Conservation (phyloP, 2,113 vertebrate genomes). For the Oreochromis aureus region DNA sequence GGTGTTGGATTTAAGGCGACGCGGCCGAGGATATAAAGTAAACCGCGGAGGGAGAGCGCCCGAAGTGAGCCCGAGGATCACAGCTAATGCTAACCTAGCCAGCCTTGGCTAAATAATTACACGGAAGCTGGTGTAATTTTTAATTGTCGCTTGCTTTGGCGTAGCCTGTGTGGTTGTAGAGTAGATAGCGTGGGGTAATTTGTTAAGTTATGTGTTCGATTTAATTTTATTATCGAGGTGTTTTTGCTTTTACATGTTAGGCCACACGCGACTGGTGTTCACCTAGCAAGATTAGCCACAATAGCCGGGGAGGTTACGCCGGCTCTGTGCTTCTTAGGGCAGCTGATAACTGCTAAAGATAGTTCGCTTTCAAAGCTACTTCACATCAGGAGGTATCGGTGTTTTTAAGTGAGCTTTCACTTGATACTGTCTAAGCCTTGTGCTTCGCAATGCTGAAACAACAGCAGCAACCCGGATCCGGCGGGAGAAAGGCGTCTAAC, state of each 20-base stretch:
- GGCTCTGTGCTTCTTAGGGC: conserved; percentile 18
- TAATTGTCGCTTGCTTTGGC: conserved; percentile 20
- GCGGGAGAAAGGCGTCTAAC: conserved; percentile 73
- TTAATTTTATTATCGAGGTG: not conserved
- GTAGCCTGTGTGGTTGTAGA: not conserved
- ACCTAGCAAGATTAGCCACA: conserved; percentile 44
- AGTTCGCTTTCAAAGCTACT: conserved; percentile 10
- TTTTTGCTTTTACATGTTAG: conserved; percentile 39
- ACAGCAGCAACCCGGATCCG: conserved; percentile 66
- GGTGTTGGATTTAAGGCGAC: conserved; percentile 29
- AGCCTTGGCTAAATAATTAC: conserved; percentile 42
- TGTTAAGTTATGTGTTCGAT: not conserved
- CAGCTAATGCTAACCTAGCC: conserved; percentile 63
- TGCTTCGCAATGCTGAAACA: conserved; percentile 73
- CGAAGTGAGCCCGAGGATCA: conserved; percentile 56
- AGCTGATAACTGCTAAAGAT: conserved; percentile 21
- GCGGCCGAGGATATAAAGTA: conserved; percentile 39
- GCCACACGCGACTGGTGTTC: conserved; percentile 45
- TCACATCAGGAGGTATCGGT: not conserved
- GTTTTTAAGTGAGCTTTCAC: conserved; percentile 29
- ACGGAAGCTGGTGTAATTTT: conserved; percentile 39
- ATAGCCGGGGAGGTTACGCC: conserved; percentile 53
- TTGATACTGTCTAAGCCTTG: conserved; percentile 41
- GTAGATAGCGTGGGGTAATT: not conserved
- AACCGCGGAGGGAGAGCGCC: conserved; percentile 51